A percentile compares a stretch with the other conserved stretches of the same genome.
phyloP scores from a whole-genome alignment of 1,140 invertebrate species.

The Neotoxoptera formosana region DNA sequence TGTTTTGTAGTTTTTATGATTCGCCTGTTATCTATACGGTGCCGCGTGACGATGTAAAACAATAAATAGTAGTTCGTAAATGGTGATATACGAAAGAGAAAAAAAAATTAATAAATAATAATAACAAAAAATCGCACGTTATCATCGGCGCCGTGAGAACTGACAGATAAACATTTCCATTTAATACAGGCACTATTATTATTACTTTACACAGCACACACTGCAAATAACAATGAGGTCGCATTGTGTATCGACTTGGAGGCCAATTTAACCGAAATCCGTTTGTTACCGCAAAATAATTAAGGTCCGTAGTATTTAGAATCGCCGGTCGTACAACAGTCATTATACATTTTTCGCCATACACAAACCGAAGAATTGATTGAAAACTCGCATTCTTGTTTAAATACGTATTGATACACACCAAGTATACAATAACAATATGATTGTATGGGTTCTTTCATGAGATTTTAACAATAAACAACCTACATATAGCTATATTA shows the following conservation, averaged over 20 bases:
- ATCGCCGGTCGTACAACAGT: neutral
- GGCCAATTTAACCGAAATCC: neutral
- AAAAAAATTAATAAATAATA: neutral
- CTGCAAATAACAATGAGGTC: slow-evolving; percentile 16
- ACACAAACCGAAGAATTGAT: neutral
- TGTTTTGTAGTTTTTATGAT: neutral
- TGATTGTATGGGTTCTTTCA: neutral
- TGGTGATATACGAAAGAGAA: slow-evolving; percentile 31
- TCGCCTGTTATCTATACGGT: slow-evolving; percentile 23
- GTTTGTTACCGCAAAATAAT: neutral
- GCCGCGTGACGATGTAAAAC: neutral
- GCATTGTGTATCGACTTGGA: neutral
- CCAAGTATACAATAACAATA: neutral
- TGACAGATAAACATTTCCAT: slow-evolving; percentile 40
- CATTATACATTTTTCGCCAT: neutral
- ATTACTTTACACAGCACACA: neutral
- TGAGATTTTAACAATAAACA: neutral
- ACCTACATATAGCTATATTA: neutral
- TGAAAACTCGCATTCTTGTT: neutral
- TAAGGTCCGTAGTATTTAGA: neutral
- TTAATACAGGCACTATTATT: neutral
- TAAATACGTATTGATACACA: neutral
- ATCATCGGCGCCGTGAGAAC: slow-evolving; percentile 44
- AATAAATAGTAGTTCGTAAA: slow-evolving; percentile 33
- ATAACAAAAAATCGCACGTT: slow-evolving; percentile 43